A percentile compares a stretch with the other conserved stretches of the same genome.
Conservation (phyloP, 1,140 invertebrate genomes). For the Drosophila tristis region DNA sequence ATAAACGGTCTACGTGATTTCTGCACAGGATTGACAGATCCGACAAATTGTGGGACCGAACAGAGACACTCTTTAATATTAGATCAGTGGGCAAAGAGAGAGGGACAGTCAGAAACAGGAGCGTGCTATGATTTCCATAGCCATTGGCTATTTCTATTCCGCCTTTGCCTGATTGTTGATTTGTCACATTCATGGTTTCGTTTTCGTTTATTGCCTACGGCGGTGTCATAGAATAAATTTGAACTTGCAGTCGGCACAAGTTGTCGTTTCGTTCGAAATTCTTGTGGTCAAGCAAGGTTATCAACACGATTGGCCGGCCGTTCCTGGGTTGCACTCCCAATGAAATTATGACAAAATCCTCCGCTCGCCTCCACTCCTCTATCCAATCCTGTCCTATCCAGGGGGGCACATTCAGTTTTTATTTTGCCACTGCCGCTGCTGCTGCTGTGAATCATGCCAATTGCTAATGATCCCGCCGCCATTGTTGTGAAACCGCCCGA, state of each 20-base stretch:
- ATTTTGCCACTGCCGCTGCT: slow-evolving; percentile 2
- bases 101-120: slow-evolving; percentile 13
- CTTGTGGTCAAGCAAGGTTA: slow-evolving; percentile 79
- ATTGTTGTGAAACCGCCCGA: slow-evolving; percentile 66
- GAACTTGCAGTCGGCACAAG: slow-evolving; percentile 35
- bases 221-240: slow-evolving; percentile 53
- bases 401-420: slow-evolving; percentile 13
- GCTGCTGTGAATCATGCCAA: slow-evolving; percentile 72
- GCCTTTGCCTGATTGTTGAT: slow-evolving; percentile 22
- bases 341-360: slow-evolving; percentile 69
- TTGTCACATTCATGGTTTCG: slow-evolving; percentile 50
- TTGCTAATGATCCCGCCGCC: slow-evolving; percentile 62
- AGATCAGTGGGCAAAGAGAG: slow-evolving; percentile 1
- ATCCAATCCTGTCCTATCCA: background rate
- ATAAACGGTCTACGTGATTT: slow-evolving; percentile 43
- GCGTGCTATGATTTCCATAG: slow-evolving; percentile 6
- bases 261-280: slow-evolving; percentile 69
- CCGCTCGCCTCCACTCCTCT: slow-evolving; percentile 5
- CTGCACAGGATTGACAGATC: slow-evolving; percentile 36
- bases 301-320: slow-evolving; percentile 53
- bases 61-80: slow-evolving; percentile 26
- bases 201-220: slow-evolving; percentile 59
- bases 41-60: slow-evolving; percentile 39
- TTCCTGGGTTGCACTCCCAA: slow-evolving; percentile 52
- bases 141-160: slow-evolving; percentile 25